Evolutionary conservation across 2,888 invertebrate genomes (phyloP).

Genomic region (Calliopum simillimum): DNA sequence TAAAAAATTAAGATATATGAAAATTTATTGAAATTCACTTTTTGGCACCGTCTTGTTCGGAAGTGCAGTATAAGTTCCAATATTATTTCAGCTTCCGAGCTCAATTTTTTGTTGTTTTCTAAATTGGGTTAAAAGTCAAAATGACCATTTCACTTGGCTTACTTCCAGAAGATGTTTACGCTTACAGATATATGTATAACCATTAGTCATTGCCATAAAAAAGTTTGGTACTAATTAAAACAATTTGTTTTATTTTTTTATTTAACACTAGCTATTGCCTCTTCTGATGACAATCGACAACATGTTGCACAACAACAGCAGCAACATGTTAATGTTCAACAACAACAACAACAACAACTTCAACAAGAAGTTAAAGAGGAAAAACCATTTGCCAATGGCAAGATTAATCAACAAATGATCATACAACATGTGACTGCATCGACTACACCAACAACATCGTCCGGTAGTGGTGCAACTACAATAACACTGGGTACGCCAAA

Average conservation of each 20-base stretch:
- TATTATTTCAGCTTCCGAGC: too few species aligned
- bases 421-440: slow-evolving; percentile 62
- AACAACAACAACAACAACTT: slow-evolving; percentile 47
- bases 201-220: too few species aligned
- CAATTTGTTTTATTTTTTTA: slow-evolving; percentile 14
- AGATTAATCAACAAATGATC: slow-evolving; percentile 51
- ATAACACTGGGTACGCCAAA: slow-evolving; percentile 59
- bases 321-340: slow-evolving; percentile 42
- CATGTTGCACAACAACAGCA: slow-evolving; percentile 43
- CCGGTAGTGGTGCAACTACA: slow-evolving; percentile 61
- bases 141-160: too few species aligned
- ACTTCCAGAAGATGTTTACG: too few species aligned
- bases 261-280: slow-evolving; percentile 53
- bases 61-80: too few species aligned
- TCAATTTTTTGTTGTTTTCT: too few species aligned
- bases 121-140: too few species aligned
- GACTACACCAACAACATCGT: slow-evolving; percentile 46
- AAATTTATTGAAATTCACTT: too few species aligned
- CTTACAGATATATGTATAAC: too few species aligned
- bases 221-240: neutral
- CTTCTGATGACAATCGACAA: slow-evolving; percentile 58
- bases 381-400: slow-evolving; percentile 51
- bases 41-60: too few species aligned
- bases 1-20: too few species aligned
- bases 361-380: slow-evolving; percentile 53